Percentiles rank a stretch among this genome's conserved stretches.
Evolutionary conservation across 2,113 vertebrate species (phyloP).

Genomic region (Coracopsis vasa): DNA sequence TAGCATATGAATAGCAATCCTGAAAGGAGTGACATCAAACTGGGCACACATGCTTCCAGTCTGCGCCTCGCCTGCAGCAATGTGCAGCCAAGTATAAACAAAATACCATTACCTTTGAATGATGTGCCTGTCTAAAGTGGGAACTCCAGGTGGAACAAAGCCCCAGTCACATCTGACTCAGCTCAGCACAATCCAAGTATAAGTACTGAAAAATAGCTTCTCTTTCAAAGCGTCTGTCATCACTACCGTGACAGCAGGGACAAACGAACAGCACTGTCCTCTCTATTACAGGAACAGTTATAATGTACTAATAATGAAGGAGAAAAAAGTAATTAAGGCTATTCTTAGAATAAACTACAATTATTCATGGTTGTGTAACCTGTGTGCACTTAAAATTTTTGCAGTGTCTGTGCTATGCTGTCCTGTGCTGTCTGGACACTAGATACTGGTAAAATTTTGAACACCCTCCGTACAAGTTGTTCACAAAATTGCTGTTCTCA

Average conservation of each 20-base stretch:
- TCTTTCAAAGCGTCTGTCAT: neutral
- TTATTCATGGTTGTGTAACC: neutral
- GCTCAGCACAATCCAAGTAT: neutral
- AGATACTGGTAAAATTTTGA: neutral
- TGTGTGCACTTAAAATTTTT: neutral
- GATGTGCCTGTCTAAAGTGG: neutral
- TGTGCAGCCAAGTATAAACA: neutral
- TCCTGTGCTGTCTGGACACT: neutral
- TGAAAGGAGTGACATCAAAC: neutral
- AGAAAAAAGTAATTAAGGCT: neutral
- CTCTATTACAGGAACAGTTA: neutral
- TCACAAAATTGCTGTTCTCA: neutral
- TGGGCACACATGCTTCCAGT: neutral
- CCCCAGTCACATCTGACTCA: neutral
- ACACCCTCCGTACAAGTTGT: neutral
- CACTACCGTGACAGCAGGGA: neutral
- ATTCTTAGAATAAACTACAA: neutral
- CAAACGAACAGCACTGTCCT: neutral
- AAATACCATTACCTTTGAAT: neutral
- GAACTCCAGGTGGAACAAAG: neutral
- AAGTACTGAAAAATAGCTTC: neutral
- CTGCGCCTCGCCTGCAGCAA: neutral
- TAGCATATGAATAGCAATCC: neutral
- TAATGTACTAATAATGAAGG: neutral
- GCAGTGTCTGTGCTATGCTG: neutral